Conservation (phyloP, 1,140 invertebrate genomes). For the Drosophila eugracilis region DNA sequence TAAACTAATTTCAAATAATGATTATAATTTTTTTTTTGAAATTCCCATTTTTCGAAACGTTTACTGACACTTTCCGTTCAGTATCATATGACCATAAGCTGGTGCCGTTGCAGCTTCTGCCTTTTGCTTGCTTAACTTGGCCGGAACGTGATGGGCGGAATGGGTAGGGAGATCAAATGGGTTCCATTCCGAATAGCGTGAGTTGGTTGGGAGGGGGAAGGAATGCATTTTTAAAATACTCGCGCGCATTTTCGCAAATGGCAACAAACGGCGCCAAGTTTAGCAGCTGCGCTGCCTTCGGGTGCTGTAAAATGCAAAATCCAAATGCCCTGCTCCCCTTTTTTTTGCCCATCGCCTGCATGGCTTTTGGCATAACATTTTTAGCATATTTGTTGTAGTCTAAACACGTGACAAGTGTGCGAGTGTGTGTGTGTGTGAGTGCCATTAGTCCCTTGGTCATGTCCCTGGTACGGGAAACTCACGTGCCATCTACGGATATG, state of each 20-base stretch:
- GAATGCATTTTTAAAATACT: slow-evolving; percentile 82
- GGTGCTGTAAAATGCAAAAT: slow-evolving; percentile 70
- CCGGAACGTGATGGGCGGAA: slow-evolving; percentile 23
- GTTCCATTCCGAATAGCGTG: not conserved
- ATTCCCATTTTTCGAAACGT: not conserved
- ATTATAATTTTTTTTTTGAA: too few relatives aligned
- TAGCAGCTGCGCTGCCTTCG: slow-evolving; percentile 74
- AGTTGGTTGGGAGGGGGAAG: too few relatives aligned
- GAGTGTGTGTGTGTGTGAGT: slow-evolving; percentile 31
- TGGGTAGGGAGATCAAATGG: not conserved
- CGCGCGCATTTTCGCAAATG: slow-evolving; percentile 77
- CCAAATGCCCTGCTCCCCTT: slow-evolving; percentile 26
- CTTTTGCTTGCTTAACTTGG: slow-evolving; percentile 22
- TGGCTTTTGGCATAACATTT: slow-evolving; percentile 81
- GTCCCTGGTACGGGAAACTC: slow-evolving; percentile 62
- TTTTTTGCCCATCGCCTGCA: slow-evolving; percentile 44
- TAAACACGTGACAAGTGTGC: slow-evolving; percentile 71
- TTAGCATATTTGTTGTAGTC: slow-evolving; percentile 81
- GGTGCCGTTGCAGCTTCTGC: not conserved
- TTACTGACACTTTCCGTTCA: not conserved
- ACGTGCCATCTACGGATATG: slow-evolving; percentile 64
- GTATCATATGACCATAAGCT: slow-evolving; percentile 28
- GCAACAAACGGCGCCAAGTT: slow-evolving; percentile 81
- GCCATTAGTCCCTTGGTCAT: slow-evolving; percentile 80
- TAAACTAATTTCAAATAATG: too few relatives aligned